Base-by-base conservation (phyloP, 2,113 vertebrate genomes). In the Ammodytes dubius region DNA sequence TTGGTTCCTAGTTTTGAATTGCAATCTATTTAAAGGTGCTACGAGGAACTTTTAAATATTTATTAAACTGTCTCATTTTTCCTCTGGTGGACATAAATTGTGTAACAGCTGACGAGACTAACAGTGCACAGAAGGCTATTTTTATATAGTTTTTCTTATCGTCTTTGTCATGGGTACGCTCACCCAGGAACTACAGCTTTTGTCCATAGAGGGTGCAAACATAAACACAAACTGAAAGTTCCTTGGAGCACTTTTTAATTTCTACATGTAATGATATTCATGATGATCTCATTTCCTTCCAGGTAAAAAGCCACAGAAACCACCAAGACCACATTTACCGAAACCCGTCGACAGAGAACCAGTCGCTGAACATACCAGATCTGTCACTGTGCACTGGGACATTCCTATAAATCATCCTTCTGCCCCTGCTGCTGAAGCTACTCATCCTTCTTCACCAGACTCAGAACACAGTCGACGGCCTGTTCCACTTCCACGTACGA, bases 401-500 rank as follows among this genome's bases (percentile, higher is more conserved):
- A n/a, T 56, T 47, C 27, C 76, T 3, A 5, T 2, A 37, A 37
- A 80, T 12, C 56, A 9, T 49, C n/a, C 7, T 42, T 14, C 82
- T 71, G n/a, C 27, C 73, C 3, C 75, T 46, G 10, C 19, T 70
- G 7, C 66, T 70, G 80, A 86, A 64, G 15, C 60, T 35, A 4
- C 60, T 58, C 27, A 27, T 27, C 37, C 64, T 43, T 56, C 64
- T 4, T 17, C 68, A 27, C n/a, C 75, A 12, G 77, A 72, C 27
- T 58, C 80, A 0, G 37, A 67, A 17, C 6, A n/a, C 53, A 58
- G 10, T 9, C 77, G 80, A 92, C 92, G 84, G 60, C 98, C 97
- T 7, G 93, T 97, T 84, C 97, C 97, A 90, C 97, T 92, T 81
- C 97, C 98, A 87, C 96, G 97, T 81, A 96, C 94, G 69, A 99